Conservation (phyloP, 1,140 invertebrate species). For the Nixonia krombeini region DNA sequence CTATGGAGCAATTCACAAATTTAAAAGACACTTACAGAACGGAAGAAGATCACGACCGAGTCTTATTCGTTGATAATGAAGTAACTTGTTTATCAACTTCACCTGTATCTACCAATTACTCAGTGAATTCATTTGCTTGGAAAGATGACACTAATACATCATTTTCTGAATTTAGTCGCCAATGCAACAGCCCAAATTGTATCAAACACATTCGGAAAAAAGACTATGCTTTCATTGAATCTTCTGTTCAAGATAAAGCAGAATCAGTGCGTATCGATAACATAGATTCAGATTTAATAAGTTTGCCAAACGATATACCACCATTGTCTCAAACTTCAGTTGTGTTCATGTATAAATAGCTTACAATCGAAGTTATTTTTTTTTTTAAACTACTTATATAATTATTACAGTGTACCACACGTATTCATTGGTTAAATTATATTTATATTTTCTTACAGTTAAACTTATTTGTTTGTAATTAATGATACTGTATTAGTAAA, state of each 20-base stretch:
- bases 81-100: constrained; percentile 33
- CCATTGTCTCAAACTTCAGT: constrained; percentile 23
- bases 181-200: no score
- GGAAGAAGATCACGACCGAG: constrained; percentile 28
- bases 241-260: constrained; percentile 12
- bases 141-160: constrained; percentile 33
- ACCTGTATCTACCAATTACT: constrained; percentile 15
- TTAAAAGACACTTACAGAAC: constrained; percentile 25
- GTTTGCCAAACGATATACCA: constrained; percentile 30
- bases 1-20: constrained; percentile 25
- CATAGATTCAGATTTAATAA: constrained; percentile 32
- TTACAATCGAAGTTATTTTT: no score
- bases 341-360: not conserved
- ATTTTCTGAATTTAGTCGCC: constrained; percentile 23
- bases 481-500: no score
- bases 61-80: constrained; percentile 31
- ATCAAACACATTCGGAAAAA: no score
- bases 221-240: constrained; percentile 4
- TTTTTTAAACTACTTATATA: not conserved
- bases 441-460: no score
- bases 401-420: no score
- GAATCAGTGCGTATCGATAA: constrained; percentile 14
- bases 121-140: constrained; percentile 10
- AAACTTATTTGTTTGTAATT: no score
- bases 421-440: no score